Base-by-base conservation (phyloP, 1,140 invertebrate species). In the Pararge aegeria region DNA sequence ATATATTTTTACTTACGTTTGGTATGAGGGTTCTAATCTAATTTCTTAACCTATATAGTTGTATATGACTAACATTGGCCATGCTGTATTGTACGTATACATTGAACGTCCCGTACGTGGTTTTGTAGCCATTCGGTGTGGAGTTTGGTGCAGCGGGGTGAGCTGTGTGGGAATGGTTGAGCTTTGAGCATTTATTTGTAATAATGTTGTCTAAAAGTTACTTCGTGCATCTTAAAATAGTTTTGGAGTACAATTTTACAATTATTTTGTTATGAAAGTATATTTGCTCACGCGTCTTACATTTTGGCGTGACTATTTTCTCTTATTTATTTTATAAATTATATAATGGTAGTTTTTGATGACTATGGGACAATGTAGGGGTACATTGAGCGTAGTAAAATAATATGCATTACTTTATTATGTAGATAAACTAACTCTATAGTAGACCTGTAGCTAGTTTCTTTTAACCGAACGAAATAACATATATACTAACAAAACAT, bases 231-330 rank as follows among this genome's bases (percentile, higher is more conserved):
- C 38, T 60, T 60, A 34, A 38, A 30, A 34, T 27, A 53, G 44
- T 53, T 48, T 46, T 60, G 34, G 37, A 20, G 38, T 56, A 51
- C 51, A 18, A 20, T 62, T 30, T 21, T 40, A 16, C 16, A 5
- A 40, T 40, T 40, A 9, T 40, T 16, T 55, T 51, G 12, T 55
- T 38, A 61, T 29, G 16, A 40, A 20, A 37, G 38, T 56, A 48
- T 51, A 62, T 56, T 52, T 77, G 83, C 83, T 85, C 81, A 84
- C 73, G 74, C 73, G 78, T 87, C 83, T 84, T 87, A 82, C 74
- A 66, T 76, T 75, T 83, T 85, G 82, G 83, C 82, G 83, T 87
- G 80, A 84, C 68, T 49, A 19, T 20, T 63, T 57, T 55, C 15
- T 27, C 61, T 58, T 34, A 49, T 49, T 24, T 49, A 12, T 27